Base-by-base conservation (phyloP, 2,888 invertebrate genomes). In the Dilophus febrilis region DNA sequence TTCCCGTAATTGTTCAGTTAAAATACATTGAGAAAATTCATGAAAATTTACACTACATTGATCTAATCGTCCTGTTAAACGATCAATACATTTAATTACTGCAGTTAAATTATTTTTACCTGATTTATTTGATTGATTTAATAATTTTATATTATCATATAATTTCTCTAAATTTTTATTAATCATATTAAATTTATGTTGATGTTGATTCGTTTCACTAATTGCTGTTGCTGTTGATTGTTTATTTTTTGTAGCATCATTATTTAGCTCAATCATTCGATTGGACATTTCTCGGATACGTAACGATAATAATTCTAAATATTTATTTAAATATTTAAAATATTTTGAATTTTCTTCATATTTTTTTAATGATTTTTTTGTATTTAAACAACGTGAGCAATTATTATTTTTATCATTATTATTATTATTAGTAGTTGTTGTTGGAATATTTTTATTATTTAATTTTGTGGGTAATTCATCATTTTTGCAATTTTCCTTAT, bases 141-240 rank as follows among this genome's bases (percentile, higher is more conserved):
- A 42, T 4, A 46, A 39, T 31, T 49, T 48, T 14, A 55, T 43
- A 43, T 52, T 51, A 22, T 49, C 50, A 1, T 50, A 52, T 18
- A 56, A 50, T 22, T 50, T 53, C 16, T 50, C 50, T 22, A 56
- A 42, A 37, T 51, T 53, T 26, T 47, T 47, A 45, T 53, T 54
- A 3, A 54, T 42, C 13, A 47, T 45, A 29, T 31, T 51, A 48
- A 40, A 49, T 38, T 42, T 26, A 35, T 31, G 19, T 19, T 10
- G 6, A 5, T 3, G 4, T 2, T 19, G 13, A 14, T 14, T 14
- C 14, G 22, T 35, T 14, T 35, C 26, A 27, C 10, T 22, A 12
- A 35, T 12, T n/a, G 34, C 19, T 27, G 7, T 27, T 8, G 6
- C 31, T 31, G 31, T n/a, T 31, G 13, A 32, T 32, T 35, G n/a